phyloP scores from a whole-genome alignment of 2,888 invertebrate species.

The Watsonalla cultraria region DNA sequence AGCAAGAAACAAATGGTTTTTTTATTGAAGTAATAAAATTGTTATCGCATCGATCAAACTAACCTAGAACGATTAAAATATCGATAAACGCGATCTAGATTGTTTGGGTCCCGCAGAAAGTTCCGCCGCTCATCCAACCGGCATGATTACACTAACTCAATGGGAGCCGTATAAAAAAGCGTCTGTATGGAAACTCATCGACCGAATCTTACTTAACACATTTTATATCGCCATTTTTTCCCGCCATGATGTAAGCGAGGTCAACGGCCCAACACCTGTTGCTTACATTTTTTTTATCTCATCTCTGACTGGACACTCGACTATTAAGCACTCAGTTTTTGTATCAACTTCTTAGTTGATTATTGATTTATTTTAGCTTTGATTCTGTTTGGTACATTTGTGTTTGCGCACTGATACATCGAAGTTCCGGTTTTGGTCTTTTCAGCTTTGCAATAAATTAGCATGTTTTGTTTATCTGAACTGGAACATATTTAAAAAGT shows the following conservation, averaged over 20 bases:
- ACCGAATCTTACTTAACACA: constrained; percentile 38
- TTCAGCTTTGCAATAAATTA: neutral
- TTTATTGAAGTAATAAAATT: neutral
- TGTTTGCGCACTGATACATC: neutral
- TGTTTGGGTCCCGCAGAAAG: neutral
- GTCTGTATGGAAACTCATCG: constrained; percentile 33
- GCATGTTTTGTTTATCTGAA: no score
- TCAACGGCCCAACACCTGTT: constrained; percentile 52
- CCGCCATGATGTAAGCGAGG: constrained; percentile 57
- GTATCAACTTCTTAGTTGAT: constrained; percentile 44
- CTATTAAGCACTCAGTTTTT: constrained; percentile 59
- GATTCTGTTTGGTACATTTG: constrained; percentile 7
- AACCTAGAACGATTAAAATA: neutral
- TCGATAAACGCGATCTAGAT: neutral
- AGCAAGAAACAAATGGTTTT: no score
- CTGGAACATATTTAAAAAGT: no score
- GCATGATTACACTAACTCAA: constrained; percentile 20
- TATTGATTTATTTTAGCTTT: constrained; percentile 52
- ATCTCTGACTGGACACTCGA: constrained; percentile 47
- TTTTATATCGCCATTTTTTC: constrained; percentile 50
- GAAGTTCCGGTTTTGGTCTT: constrained; percentile 5
- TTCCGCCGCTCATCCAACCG: neutral
- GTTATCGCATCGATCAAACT: neutral
- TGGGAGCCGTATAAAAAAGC: constrained; percentile 33
- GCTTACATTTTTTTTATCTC: constrained; percentile 37